Conservation (phyloP, 2,797 vertebrate genomes). For the Apogon hyalosoma region DNA sequence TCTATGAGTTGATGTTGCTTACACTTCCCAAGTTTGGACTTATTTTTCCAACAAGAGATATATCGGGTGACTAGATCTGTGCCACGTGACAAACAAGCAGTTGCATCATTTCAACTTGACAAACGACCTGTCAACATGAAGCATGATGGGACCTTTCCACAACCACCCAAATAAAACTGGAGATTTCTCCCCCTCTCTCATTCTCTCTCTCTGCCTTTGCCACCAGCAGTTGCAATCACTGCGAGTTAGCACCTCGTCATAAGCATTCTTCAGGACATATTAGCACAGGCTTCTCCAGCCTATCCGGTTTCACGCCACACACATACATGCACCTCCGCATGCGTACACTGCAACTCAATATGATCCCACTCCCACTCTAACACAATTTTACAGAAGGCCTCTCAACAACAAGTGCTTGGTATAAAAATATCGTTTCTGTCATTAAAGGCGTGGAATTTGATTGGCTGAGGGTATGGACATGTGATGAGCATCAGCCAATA, state of each 20-base stretch:
- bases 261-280: conserved; percentile 84
- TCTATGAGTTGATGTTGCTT: background rate
- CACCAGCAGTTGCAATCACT: conserved; percentile 79
- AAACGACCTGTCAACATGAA: conserved; percentile 65
- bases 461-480: conserved; percentile 71
- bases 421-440: conserved; percentile 77
- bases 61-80: conserved; percentile 12
- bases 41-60: conserved; percentile 33
- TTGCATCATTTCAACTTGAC: conserved; percentile 63
- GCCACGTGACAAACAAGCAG: conserved; percentile 43
- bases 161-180: conserved; percentile 62
- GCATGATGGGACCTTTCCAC: conserved; percentile 61
- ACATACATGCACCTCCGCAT: conserved; percentile 40
- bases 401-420: conserved; percentile 79
- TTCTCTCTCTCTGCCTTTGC: conserved; percentile 27
- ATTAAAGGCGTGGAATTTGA: conserved; percentile 53
- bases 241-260: conserved; percentile 85
- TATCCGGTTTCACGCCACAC: conserved; percentile 79
- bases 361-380: conserved; percentile 57
- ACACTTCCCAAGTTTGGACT: conserved; percentile 10
- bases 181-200: conserved; percentile 12
- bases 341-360: conserved; percentile 63
- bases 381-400: conserved; percentile 72
- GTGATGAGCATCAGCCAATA: conserved; percentile 82
- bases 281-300: conserved; percentile 71